Evolutionary conservation across 2,888 invertebrate species (phyloP), one percentile per base, ranked within the genome.

Genomic region (Drosophila sordidula): DNA sequence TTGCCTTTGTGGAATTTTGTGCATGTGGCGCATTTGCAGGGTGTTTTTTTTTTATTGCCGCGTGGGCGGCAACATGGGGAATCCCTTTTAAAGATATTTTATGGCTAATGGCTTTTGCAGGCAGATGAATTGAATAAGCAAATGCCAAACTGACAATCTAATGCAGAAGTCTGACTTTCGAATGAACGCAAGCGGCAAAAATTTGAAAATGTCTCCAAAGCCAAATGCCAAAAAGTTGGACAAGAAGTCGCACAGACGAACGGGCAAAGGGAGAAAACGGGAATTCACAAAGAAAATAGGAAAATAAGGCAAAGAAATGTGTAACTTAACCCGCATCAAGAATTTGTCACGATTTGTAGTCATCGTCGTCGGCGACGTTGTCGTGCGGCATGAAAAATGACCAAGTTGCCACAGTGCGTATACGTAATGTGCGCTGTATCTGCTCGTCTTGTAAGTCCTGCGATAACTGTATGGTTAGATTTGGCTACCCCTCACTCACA

Each of bases 261-360:
- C 26, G 4, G 6, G n/a, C 14, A 1, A n/a, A 44, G 4, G 22
- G 12, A 38, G 41, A 41, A n/a, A 12, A 22, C 5, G 9, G 39
- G 36, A 47, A 51, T 45, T 8, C 9, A 29, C 4, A 32, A 38
- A 50, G 41, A 59, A 61, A 64, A 71, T 51, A 38, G 47, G 41
- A 59, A 61, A 64, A 71, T 51, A 62, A 59, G 61, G 44, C 34
- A 70, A 75, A 69, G 75, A 81, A 84, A 75, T 80, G 67, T 84
- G 80, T 80, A 85, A 85, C 76, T 78, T 87, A 87, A 85, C 84
- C 84, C 84, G 76, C 85, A 85, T 85, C 84, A 85, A 76, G 82
- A 85, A 85, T 85, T 85, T 85, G 84, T 85, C 84, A 85, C 86
- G 84, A 85, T 85, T 85, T 87, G 85, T 85, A 85, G 87, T 85